These are phyloP conservation scores for Porites lobata DNA, from an alignment of 92 coral and sea anemone species.

Conservation along the genomic window DNA sequence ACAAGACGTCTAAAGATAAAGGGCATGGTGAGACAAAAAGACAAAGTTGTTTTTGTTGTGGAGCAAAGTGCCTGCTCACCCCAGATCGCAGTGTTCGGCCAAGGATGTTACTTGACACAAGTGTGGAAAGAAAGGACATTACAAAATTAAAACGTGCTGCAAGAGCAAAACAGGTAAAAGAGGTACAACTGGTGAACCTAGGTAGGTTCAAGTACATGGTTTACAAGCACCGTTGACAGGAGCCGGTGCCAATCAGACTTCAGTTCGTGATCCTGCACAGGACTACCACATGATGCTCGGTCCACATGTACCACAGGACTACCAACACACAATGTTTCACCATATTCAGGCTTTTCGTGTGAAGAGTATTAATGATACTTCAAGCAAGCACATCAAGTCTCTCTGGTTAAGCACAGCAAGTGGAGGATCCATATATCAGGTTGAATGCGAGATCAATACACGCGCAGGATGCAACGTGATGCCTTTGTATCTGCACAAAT, in stretches of 20 bases:
- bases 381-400: conserved; percentile 28
- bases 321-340: conserved; percentile 22
- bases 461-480: conserved; percentile 24
- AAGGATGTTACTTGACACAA: conserved; percentile 11
- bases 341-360: conserved; percentile 11
- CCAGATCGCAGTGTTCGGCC: conserved; percentile 5
- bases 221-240: background rate
- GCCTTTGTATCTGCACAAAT: conserved; percentile 29
- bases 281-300: background rate
- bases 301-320: background rate
- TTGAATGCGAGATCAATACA: conserved; percentile 34
- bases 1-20: background rate
- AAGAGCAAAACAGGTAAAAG: conserved; percentile 11
- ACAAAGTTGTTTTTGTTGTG: no score
- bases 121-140: conserved; percentile 21
- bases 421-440: conserved; percentile 22
- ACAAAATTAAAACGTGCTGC: conserved; percentile 25
- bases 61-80: conserved; percentile 10
- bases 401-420: conserved; percentile 30
- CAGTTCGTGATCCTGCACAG: background rate
- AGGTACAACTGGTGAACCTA: background rate
- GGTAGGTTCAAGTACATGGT: conserved; percentile 12
- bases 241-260: background rate
- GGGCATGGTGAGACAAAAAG: background rate
- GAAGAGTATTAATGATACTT: conserved; percentile 10